Evolutionary conservation across 2,113 vertebrate genomes (phyloP), one percentile per base, ranked within the genome.

Genomic region (Sapayoa aenigma): DNA sequence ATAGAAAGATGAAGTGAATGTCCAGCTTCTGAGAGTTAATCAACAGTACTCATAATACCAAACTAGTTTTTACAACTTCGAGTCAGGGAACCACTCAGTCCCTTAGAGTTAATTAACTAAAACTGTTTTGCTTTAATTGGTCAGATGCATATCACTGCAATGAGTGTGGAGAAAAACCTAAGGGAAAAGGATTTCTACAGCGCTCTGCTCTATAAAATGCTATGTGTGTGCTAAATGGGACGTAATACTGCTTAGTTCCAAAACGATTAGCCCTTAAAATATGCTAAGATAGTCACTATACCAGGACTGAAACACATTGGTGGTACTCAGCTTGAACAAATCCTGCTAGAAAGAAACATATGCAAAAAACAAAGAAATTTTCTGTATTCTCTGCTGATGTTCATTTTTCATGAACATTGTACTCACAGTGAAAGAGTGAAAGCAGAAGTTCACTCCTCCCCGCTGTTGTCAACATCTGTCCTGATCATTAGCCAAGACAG

Each of bases 41-140:
- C 95, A 91, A 47, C 76, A 84, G n/a, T 55, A 85, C 71, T 95
- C 39, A 30, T 67, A 84, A 55, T 79, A 94, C 37, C 67, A 71
- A 93, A 50, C 24, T 50, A 80, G 75, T 55, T 79, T 68, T 93
- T 77, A 71, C 4, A 35, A 81, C 35, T 88, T 96, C 62, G 60
- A 94, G 59, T 67, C 60, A 80, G 87, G 81, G 78, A 93, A 71
- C 46, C 9, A 60, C 68, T 90, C 65, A 44, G 41, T 90, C 88
- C 80, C 68, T 93, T 84, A 84, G 59, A 90, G 68, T 94, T 94
- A 96, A 96, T 96, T 96, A 93, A 86, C 88, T 89, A 78, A 93
- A 94, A 77, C 83, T 95, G 73, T 67, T 96, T 88, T 84, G 12
- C 76, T 93, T 84, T 96, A 95, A 90, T 95, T 94, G 88, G 83